Percentiles rank a stretch among this genome's conserved stretches.
These are phyloP conservation scores for Notechis scutatus DNA, from an alignment of 2,113 vertebrate species.

Conservation along the genomic window DNA sequence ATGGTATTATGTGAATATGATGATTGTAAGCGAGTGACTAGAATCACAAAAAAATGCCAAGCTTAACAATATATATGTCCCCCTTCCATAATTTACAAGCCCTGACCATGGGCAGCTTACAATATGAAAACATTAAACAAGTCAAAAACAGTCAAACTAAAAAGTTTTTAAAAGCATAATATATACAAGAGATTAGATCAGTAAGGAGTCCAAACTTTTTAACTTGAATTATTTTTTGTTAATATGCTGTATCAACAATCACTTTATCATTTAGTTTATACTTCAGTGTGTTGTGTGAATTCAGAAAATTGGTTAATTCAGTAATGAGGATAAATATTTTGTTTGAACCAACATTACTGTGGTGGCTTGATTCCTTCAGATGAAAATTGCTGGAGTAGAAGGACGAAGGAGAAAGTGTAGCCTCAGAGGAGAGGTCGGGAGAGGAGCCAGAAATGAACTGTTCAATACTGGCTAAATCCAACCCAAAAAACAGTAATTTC, in stretches of 20 bases:
- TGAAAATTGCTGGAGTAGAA: background rate
- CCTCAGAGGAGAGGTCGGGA: background rate
- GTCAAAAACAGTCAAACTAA: background rate
- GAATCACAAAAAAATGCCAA: background rate
- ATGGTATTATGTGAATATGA: background rate
- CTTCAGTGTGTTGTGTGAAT: background rate
- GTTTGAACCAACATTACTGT: background rate
- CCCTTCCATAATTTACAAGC: background rate
- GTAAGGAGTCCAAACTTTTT: background rate
- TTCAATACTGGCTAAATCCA: background rate
- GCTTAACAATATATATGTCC: background rate
- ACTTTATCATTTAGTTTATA: background rate
- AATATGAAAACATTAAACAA: background rate
- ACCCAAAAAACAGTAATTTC: background rate
- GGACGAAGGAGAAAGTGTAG: background rate
- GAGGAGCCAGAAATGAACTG: background rate
- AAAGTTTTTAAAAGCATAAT: background rate
- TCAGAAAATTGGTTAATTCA: background rate
- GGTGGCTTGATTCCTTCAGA: background rate
- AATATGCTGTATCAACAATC: background rate
- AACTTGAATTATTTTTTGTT: background rate
- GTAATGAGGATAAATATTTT: background rate
- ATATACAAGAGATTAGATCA: background rate
- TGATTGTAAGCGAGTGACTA: background rate
- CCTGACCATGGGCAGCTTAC: background rate